These are phyloP conservation scores for Python bivittatus DNA, from an alignment of 2,113 vertebrate genomes.

Conservation along the genomic window DNA sequence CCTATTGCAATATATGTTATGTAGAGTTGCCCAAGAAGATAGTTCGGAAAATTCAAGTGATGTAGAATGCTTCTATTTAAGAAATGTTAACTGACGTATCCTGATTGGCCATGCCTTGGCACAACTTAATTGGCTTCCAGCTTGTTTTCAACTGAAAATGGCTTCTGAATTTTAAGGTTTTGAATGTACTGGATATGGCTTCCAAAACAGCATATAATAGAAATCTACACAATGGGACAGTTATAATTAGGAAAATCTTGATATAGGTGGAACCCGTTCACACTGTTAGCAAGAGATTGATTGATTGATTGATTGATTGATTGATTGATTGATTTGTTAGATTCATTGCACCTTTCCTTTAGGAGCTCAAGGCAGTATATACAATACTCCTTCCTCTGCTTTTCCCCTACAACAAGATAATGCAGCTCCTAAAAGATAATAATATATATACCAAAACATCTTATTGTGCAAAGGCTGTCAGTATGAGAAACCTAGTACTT, in stretches of 20 bases:
- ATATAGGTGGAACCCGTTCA: not conserved
- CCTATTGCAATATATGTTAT: no score
- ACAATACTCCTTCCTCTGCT: not conserved
- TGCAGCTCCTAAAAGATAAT: not conserved
- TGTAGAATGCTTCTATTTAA: not conserved
- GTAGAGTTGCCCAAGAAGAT: no score
- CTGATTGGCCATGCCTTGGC: not conserved
- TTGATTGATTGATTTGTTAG: not conserved
- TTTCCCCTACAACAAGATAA: not conserved
- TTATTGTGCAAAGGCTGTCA: not conserved
- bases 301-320: not conserved
- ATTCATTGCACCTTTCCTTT: not conserved
- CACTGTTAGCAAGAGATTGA: not conserved
- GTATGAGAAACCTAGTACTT: not conserved
- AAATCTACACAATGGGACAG: no score
- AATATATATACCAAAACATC: not conserved
- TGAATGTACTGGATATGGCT: not conserved
- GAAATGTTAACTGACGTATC: not conserved
- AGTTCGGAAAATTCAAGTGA: no score
- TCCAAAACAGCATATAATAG: not conserved
- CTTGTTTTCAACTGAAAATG: not conserved
- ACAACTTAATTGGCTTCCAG: not conserved
- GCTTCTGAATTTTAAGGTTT: not conserved
- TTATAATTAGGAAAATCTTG: not conserved
- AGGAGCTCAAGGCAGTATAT: not conserved